These are phyloP conservation scores for Cerceris ruficornis DNA, from an alignment of 2,888 invertebrate species.

Conservation along the genomic window DNA sequence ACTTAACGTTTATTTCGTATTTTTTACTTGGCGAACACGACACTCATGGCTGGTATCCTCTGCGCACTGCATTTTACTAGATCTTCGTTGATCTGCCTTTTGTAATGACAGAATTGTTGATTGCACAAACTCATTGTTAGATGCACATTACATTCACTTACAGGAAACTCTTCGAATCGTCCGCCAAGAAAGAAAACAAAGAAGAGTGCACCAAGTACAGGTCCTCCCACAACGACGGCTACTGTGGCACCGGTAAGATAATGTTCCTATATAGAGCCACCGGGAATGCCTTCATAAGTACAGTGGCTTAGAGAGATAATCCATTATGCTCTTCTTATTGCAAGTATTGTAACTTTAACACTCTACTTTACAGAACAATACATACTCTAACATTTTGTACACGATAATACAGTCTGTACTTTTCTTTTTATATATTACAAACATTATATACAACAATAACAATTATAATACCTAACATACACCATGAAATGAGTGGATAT, in stretches of 20 bases:
- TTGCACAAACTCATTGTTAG: constrained; percentile 69
- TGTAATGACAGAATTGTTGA: constrained; percentile 52
- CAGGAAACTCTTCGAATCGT: constrained; percentile 80
- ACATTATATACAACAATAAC: background rate
- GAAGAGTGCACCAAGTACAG: constrained; percentile 80
- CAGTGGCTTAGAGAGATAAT: constrained; percentile 2
- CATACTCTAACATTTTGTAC: too few species aligned
- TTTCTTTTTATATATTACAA: too few species aligned
- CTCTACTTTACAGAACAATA: background rate
- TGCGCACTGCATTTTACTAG: constrained; percentile 74
- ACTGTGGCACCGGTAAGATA: constrained; percentile 75
- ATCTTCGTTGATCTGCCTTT: constrained; percentile 58
- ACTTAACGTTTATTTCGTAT: constrained; percentile 39
- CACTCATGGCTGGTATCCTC: constrained; percentile 78
- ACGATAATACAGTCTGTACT: too few species aligned
- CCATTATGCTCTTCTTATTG: background rate
- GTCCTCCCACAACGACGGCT: constrained; percentile 66
- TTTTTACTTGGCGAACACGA: constrained; percentile 47
- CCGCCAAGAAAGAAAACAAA: constrained; percentile 84
- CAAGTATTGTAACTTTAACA: constrained; percentile 24
- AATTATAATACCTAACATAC: background rate
- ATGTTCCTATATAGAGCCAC: constrained; percentile 8
- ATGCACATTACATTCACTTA: constrained; percentile 76
- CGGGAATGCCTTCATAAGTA: constrained; percentile 5
- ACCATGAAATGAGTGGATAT: too few species aligned